Percentiles rank a stretch among this genome's conserved stretches.
phyloP scores from a whole-genome alignment of 2,113 vertebrate genomes.

The Furnarius figulus region DNA sequence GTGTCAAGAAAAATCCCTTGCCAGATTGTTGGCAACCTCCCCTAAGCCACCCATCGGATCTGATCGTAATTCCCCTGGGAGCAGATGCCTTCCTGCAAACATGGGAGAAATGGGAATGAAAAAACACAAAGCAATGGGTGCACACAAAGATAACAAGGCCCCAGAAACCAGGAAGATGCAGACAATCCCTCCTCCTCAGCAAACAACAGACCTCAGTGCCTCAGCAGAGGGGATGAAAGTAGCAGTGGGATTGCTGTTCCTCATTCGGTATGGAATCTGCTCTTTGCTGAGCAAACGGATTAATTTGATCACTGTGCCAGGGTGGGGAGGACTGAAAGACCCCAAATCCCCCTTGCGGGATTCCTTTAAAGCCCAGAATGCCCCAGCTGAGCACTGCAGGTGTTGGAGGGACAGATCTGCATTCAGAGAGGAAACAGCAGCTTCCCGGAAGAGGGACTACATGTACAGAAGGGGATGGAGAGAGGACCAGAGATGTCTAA shows the following conservation, averaged over 20 bases:
- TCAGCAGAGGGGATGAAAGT: not conserved
- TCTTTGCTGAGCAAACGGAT: not conserved
- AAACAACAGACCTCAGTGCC: not conserved
- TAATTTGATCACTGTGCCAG: fast-evolving
- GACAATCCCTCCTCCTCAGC: not conserved
- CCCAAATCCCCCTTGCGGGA: not conserved
- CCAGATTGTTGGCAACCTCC: not conserved
- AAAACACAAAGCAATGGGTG: fast-evolving
- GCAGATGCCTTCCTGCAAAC: not conserved
- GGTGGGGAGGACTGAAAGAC: not conserved
- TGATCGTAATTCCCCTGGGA: fast-evolving
- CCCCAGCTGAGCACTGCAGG: not conserved
- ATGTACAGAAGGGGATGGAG: fast-evolving
- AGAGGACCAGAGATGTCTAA: not conserved
- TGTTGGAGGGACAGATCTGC: not conserved
- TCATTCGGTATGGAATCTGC: not conserved
- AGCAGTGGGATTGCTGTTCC: not conserved
- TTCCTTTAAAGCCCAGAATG: not conserved
- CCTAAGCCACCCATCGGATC: fast-evolving
- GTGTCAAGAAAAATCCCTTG: not conserved
- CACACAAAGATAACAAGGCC: not conserved
- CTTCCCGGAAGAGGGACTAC: not conserved
- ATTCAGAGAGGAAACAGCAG: not conserved
- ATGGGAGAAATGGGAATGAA: not conserved
- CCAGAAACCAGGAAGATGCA: not conserved